Base-by-base conservation (phyloP, 1,140 invertebrate genomes). In the Parasteatoda tepidariorum region DNA sequence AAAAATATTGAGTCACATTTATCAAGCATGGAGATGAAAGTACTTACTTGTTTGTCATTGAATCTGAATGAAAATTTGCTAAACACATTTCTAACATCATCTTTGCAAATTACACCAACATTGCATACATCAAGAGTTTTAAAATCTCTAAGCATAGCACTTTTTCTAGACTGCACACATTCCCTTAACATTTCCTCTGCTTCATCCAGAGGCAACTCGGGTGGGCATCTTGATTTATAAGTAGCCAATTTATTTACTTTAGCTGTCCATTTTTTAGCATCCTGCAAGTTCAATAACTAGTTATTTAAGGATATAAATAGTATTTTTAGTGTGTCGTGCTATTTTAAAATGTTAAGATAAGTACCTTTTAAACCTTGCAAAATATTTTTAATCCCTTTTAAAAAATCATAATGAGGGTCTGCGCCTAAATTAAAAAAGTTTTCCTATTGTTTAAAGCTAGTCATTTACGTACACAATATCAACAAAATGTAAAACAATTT, bases 21-120 rank as follows among this genome's bases (percentile, higher is more conserved):
- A n/a, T n/a, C n/a, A n/a, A n/a, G n/a, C n/a, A n/a, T n/a, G n/a
- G n/a, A n/a, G n/a, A n/a, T n/a, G n/a, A n/a, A 61, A 61, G 22
- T 24, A 61, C 11, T 18, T 83, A 83, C 81, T 30, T 83, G 81
- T 11, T 83, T 74, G 31, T 83, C 68, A 59, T 28, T 83, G 26
- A 83, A 57, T 3, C 81, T 34, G 41, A 83, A 83, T 33, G 59
- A 38, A 57, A 61, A 74, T 18, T 83, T 83, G 30, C 66, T 67
- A 2, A 83, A 41, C 22, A 83, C 30, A 28, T 22, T 54, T 28
- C 38, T 74, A n/a, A 34, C 62, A 67, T 75, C 81, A 74, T 55
- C 59, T 75, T 83, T 83, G 31, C 70, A 74, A n/a, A 26, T 62
- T 6, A 83, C 61, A 11, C 81, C 81, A 41, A 83, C 81, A 67